phyloP scores from a whole-genome alignment of 2,888 invertebrate genomes.

The Hirtodrosophila confusa region DNA sequence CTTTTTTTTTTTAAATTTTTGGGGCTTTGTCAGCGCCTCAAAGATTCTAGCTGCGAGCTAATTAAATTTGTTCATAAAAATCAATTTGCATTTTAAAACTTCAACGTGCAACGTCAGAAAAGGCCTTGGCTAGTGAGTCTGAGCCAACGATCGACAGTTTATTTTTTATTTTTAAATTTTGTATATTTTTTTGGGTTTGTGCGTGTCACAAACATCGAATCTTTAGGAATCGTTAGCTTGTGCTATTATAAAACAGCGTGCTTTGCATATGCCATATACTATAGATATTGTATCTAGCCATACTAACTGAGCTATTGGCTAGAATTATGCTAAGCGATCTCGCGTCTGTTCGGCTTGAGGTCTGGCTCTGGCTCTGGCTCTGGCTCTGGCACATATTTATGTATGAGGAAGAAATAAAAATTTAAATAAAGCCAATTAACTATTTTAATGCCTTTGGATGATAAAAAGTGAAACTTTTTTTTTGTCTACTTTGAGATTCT shows the following conservation, averaged over 20 bases:
- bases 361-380: not conserved
- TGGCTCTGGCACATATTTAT: slow-evolving; percentile 74
- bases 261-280: slow-evolving; percentile 48
- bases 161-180: slow-evolving; percentile 13
- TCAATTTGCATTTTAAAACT: slow-evolving; percentile 75
- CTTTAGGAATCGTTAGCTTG: slow-evolving; percentile 50
- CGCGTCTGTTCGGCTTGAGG: not conserved
- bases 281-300: slow-evolving; percentile 12
- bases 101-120: slow-evolving; percentile 73
- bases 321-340: slow-evolving; percentile 72
- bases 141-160: slow-evolving; percentile 49
- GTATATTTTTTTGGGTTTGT: slow-evolving; percentile 23
- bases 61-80: slow-evolving; percentile 80
- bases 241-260: slow-evolving; percentile 42
- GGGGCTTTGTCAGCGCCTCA: slow-evolving; percentile 20
- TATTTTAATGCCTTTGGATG: slow-evolving; percentile 79
- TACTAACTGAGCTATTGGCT: slow-evolving; percentile 57
- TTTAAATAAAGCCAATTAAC: slow-evolving; percentile 80
- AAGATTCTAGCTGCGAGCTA: slow-evolving; percentile 78
- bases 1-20: slow-evolving; percentile 15
- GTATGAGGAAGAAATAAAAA: slow-evolving; percentile 79
- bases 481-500: slow-evolving; percentile 49
- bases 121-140: slow-evolving; percentile 69
- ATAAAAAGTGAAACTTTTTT: slow-evolving; percentile 81
- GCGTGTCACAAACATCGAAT: slow-evolving; percentile 37